Evolutionary conservation across 2,797 vertebrate genomes (phyloP), one percentile per base, ranked within the genome.

Genomic region (Euphonia xanthogaster): DNA sequence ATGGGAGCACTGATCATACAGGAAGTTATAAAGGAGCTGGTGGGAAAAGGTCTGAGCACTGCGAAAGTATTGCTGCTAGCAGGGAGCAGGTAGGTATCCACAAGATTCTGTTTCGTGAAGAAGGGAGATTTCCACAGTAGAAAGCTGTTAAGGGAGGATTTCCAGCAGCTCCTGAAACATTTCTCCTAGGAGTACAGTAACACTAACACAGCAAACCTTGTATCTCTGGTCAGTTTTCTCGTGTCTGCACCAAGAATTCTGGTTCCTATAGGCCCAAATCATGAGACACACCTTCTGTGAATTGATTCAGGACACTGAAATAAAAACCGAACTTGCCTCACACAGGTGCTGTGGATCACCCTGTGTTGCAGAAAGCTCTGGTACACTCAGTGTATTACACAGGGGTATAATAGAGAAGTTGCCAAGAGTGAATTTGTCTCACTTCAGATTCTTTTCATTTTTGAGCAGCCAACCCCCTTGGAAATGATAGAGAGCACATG

Each of bases 1-100:
- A 99, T 99, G 99, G 99, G 99, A 40, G 98, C 99, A 12, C 98
- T 99, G 97, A 99, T 99, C 95, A 99, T 99, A 96, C 98, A 98
- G 95, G 99, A 99, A 95, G 99, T 99, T 53, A 98, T 99, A 57
- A 99, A 99, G 71, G 98, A 99, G 79, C 98, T 99, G 60, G 96
- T 99, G 91, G 98, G 94, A 88, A 99, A 98, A 97, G 99, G 99
- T n/a, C 98, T 99, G 88, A 98, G 98, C 45, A 98, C 98, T 18
- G 99, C 99, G 3, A 99, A 99, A 96, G 99, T 99, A 55, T 97
- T 99, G 72, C 98, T 99, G 24, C 95, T 99, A 78, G 99, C 99
- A 6, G 99, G 99, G 82, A 99, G 99, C 99, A 99, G 99, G 99
- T 99, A 72, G 27, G 97, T 94, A 20, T 51, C 25, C 23, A 25